Conservation (phyloP, 1,140 invertebrate species). For the Ostrea edulis region DNA sequence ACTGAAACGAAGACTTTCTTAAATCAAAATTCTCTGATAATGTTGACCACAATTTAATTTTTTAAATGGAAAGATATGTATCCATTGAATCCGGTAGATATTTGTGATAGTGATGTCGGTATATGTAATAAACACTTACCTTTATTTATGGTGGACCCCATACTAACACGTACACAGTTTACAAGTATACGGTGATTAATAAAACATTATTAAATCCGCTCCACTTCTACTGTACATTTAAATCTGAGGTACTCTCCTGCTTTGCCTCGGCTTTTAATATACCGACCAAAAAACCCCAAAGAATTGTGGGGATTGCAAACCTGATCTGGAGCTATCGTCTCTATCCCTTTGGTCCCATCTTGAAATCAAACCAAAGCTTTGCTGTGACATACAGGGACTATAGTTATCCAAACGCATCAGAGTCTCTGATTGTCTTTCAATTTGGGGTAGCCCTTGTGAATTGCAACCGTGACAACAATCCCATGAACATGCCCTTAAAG, state of each 20-base stretch:
- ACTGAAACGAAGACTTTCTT: too few species aligned
- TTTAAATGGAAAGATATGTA: too few species aligned
- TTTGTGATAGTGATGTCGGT: too few species aligned
- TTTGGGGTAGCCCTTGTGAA: conserved; percentile 53
- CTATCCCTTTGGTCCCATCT: conserved; percentile 56
- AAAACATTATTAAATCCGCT: conserved; percentile 8
- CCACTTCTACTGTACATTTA: not conserved
- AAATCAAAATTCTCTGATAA: too few species aligned
- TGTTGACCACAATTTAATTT: too few species aligned
- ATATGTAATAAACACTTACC: not conserved
- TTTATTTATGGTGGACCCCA: not conserved
- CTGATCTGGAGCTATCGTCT: conserved; percentile 55
- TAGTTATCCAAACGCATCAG: conserved; percentile 51
- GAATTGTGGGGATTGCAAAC: conserved; percentile 63
- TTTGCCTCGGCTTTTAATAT: conserved; percentile 44
- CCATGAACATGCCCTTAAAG: conserved; percentile 33
- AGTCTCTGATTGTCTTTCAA: conserved; percentile 55
- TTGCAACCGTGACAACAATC: conserved; percentile 15
- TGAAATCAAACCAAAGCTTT: conserved; percentile 55
- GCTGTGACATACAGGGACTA: conserved; percentile 56
- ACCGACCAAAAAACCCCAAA: conserved; percentile 60
- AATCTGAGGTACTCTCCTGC: conserved; percentile 47
- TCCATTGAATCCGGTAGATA: too few species aligned
- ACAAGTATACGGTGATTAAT: not conserved
- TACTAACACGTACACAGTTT: not conserved